A percentile compares a stretch with the other conserved stretches of the same genome.
Evolutionary conservation across 2,888 invertebrate species (phyloP).

Genomic region (Eristalis intricaria): DNA sequence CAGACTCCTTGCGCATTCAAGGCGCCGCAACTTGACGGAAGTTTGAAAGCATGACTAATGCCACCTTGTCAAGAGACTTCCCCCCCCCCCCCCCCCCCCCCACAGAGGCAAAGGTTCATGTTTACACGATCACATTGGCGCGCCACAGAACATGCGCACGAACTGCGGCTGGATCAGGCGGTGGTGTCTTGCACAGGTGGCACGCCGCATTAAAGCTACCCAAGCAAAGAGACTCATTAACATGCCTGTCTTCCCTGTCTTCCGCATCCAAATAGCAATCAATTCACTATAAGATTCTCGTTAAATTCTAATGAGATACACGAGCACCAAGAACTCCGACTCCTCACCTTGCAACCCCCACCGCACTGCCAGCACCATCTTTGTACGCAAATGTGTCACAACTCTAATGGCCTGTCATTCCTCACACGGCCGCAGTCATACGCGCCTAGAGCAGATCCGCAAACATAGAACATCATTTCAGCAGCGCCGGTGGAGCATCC

Average conservation of each 20-base stretch:
- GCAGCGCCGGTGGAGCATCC: not conserved
- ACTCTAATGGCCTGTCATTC: slow-evolving; percentile 58
- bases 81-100: not conserved
- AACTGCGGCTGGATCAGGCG: too few relatives aligned
- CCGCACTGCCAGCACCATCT: not conserved
- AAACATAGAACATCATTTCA: not conserved
- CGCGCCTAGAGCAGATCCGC: not conserved
- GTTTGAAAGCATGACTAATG: not conserved
- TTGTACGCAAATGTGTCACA: slow-evolving; percentile 55
- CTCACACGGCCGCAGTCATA: not conserved
- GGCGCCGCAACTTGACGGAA: not conserved
- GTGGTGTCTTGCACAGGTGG: not conserved
- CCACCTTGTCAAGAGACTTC: not conserved
- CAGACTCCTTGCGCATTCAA: not conserved
- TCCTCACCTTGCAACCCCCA: slow-evolving; percentile 5
- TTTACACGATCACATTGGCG: not conserved
- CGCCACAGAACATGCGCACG: not conserved
- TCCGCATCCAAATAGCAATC: slow-evolving; percentile 44
- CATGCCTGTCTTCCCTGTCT: slow-evolving; percentile 21
- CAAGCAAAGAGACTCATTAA: slow-evolving; percentile 17
- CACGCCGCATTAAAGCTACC: not conserved
- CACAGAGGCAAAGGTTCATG: not conserved
- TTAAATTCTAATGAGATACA: slow-evolving; percentile 61
- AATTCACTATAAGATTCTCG: slow-evolving; percentile 54
- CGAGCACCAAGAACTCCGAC: slow-evolving; percentile 4